Percentiles rank a stretch among this genome's conserved stretches.
Conservation (phyloP, 2,113 vertebrate genomes). For the Dicrurus megarhynchus region DNA sequence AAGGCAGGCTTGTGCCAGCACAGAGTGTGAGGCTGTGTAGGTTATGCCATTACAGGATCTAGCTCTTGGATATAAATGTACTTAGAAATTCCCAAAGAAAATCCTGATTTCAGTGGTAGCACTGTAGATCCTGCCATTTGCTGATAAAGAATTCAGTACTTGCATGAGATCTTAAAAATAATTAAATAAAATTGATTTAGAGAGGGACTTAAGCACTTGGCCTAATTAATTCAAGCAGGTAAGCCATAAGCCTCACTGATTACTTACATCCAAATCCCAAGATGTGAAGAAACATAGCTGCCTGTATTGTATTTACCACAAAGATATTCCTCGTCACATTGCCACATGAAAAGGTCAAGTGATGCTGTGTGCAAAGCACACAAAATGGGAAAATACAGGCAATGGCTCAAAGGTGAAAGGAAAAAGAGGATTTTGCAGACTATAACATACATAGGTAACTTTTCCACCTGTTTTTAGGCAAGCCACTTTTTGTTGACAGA, state of each 20-base stretch:
- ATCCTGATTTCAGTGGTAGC: background rate
- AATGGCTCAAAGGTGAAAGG: background rate
- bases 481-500: background rate
- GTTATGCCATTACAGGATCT: background rate
- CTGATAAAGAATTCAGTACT: background rate
- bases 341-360: background rate
- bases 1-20: background rate
- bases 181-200: background rate
- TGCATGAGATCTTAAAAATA: background rate
- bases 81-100: background rate
- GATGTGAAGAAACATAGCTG: background rate
- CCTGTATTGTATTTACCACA: background rate
- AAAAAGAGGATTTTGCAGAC: background rate
- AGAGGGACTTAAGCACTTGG: background rate
- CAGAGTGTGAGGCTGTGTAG: fast-evolving
- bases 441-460: background rate
- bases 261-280: background rate
- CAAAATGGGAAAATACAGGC: background rate
- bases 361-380: background rate
- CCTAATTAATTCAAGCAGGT: background rate
- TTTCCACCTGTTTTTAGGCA: background rate
- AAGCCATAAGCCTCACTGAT: background rate
- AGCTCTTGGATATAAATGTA: background rate
- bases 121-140: background rate
- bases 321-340: background rate